Base-by-base conservation (phyloP, 2,888 invertebrate species). In the Lingula anatina region DNA sequence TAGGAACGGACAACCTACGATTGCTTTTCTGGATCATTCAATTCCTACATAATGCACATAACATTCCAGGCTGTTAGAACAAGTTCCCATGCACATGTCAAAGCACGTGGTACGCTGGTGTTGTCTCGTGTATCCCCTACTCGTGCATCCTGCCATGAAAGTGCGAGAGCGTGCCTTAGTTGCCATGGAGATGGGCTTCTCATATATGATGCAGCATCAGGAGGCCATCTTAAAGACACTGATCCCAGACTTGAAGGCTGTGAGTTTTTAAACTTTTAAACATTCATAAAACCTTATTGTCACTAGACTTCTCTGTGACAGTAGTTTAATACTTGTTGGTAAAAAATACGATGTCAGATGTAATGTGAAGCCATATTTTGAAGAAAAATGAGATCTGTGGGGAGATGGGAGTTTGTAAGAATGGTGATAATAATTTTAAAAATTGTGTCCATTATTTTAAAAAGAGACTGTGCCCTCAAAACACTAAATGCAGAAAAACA, bases 31-130 rank as follows among this genome's bases (percentile, higher is more conserved):
- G n/a, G n/a, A n/a, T n/a, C n/a, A n/a, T n/a, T n/a, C n/a, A n/a
- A n/a, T n/a, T n/a, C n/a, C n/a, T n/a, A n/a, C n/a, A n/a, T n/a
- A n/a, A n/a, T n/a, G n/a, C n/a, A n/a, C n/a, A n/a, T n/a, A n/a
- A n/a, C n/a, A n/a, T n/a, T n/a, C n/a, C n/a, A n/a, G n/a, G n/a
- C 49, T 72, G 21, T 44, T 64, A 12, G 60, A 68, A 28, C 67
- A 67, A 43, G 59, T 61, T 15, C 58, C 61, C 1, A 56, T 53
- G 25, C 61, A 58, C 18, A 66, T 69, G 66, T 44, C 44, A 7
- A 40, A 43, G 1, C 45, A 54, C 7, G 47, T 57, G 2, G 41
- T 39, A 1, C 41, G 54, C 12, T 72, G 70, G 71, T 63, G 58
- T 4, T 61, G 61, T 35, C 47, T 66, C 1, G 44, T 68, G 12